phyloP scores from a whole-genome alignment of 2,888 invertebrate species.

The Mimumesa dahlbomi region DNA sequence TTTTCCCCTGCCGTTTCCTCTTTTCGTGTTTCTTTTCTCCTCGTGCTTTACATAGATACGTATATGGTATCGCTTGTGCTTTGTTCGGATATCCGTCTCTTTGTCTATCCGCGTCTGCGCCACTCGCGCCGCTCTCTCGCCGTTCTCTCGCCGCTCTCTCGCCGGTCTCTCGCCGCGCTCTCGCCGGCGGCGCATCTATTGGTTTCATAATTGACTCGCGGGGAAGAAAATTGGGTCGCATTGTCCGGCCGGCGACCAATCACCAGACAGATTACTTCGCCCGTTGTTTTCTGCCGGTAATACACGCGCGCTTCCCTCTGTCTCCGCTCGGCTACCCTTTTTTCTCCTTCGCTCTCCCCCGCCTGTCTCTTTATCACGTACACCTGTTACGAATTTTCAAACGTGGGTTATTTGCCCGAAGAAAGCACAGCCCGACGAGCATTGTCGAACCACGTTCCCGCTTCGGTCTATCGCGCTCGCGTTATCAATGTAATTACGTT shows the following conservation, averaged over 20 bases:
- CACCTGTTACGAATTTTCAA: conserved; percentile 21
- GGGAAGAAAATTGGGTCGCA: conserved; percentile 27
- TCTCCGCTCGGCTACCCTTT: not conserved
- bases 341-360: too few species aligned
- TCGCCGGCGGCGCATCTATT: not conserved
- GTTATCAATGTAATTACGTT: conserved; percentile 32
- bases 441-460: conserved; percentile 15
- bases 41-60: not conserved
- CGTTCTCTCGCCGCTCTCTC: too few species aligned
- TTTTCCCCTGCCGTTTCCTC: too few species aligned
- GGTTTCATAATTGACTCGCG: conserved; percentile 22
- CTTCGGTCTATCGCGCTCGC: not conserved
- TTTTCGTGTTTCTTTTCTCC: too few species aligned
- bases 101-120: not conserved
- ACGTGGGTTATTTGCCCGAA: not conserved
- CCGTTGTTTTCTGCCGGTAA: conserved; percentile 2
- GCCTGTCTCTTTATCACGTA: not conserved
- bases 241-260: conserved; percentile 5
- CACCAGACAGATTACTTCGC: conserved; percentile 20
- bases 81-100: not conserved
- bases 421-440: not conserved
- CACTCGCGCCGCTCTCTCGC: not conserved
- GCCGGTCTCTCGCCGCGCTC: not conserved
- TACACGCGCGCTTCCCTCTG: not conserved
- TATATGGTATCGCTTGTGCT: not conserved